Conservation (phyloP, 2,888 invertebrate species). For the Cephonodes hylas region DNA sequence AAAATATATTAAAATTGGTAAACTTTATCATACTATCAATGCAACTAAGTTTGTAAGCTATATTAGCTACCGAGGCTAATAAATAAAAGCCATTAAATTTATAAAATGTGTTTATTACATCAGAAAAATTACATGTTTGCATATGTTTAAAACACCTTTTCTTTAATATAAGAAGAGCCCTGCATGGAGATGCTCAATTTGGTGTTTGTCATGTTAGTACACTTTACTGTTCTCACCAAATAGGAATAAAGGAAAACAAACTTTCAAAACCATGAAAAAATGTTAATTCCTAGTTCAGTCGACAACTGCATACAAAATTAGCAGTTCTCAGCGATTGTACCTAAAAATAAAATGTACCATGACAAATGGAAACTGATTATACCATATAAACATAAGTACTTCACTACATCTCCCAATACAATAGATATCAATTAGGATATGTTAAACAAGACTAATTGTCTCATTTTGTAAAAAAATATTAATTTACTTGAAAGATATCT, state of each 20-base stretch:
- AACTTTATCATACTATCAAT: no score
- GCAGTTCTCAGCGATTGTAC: slow-evolving; percentile 54
- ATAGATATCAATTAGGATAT: background rate
- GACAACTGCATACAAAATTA: slow-evolving; percentile 63
- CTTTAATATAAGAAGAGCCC: background rate
- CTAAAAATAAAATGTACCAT: slow-evolving; percentile 54
- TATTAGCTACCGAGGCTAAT: background rate
- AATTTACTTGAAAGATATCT: slow-evolving; percentile 24
- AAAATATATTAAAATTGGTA: no score
- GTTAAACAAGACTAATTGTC: background rate
- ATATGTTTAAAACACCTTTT: background rate
- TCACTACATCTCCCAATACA: background rate
- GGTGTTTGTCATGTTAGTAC: background rate
- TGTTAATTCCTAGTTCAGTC: slow-evolving; percentile 57
- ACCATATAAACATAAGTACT: background rate
- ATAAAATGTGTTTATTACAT: background rate
- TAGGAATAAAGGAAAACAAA: slow-evolving; percentile 27
- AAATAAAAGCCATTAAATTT: background rate
- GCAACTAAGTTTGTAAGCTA: no score
- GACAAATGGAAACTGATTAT: background rate
- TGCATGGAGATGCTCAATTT: background rate
- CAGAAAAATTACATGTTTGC: background rate
- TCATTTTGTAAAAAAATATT: slow-evolving; percentile 1
- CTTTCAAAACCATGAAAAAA: slow-evolving; percentile 42
- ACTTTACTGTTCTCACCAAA: background rate